Evolutionary conservation across 53 echinoderm and acorn worm genomes (phyloP), one percentile per base, ranked within the genome.

Genomic region (Pentamera pediparva): DNA sequence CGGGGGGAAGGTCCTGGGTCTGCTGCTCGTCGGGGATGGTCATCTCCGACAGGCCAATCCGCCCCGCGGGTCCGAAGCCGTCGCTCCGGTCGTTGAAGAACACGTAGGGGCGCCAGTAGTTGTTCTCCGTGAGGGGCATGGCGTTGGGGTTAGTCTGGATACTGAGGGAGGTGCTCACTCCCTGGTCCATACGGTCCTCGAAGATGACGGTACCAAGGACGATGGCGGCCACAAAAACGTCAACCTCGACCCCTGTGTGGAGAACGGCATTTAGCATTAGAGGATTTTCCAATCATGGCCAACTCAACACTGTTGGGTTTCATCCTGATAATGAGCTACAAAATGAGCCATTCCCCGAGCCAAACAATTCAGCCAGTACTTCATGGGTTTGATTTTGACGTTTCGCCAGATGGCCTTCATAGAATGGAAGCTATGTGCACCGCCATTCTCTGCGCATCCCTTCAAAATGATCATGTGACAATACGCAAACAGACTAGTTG

Each of bases 101-200:
- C 79, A 84, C 78, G 35, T 18, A 82, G 36, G 82, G 37, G 32
- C 65, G 48, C 90, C 90, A 89, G 35, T 82, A 75, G 25, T 82
- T 59, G 26, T 54, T 30, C 1, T 86, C 90, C 10, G 60, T 37
- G 21, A 64, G 85, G 0, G 50, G 51, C 8, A 28, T 32, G 39
- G 77, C 71, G 0, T 57, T 10, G 24, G 78, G 60, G 41, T 51
- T 37, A 39, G 84, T 38, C 25, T 61, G 39, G 4, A 84, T 70
- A 0, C 51, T 62, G 11, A 84, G 26, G 1, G 70, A 70, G 38
- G 54, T 30, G 18, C 28, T 3, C 31, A 83, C 41, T 0, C 24
- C 12, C 60, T 83, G 84, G 39, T 37, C 27, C 26, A 37, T 17
- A 1, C 58, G 69, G 33, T 59, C 10, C 53, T 83, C 84, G 28